Conservation (phyloP, 2,113 vertebrate species). For the Coreoperca whiteheadi region DNA sequence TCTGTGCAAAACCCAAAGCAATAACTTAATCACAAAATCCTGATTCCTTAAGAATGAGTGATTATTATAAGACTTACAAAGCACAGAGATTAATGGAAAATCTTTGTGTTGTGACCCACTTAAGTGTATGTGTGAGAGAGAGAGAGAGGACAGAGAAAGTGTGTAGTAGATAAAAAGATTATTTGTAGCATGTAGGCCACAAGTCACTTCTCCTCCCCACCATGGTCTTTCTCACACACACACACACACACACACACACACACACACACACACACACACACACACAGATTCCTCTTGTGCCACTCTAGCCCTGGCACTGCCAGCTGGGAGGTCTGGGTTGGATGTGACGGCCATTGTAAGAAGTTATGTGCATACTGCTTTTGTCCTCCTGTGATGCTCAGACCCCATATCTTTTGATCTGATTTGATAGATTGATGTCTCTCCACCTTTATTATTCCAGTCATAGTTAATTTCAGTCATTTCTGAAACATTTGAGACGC, state of each 20-base stretch:
- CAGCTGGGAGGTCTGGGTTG: slow-evolving; percentile 64
- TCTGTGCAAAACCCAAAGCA: slow-evolving; percentile 16
- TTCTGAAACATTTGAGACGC: neutral
- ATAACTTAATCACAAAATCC: slow-evolving; percentile 58
- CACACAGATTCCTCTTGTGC: slow-evolving; percentile 59
- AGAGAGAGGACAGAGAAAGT: slow-evolving; percentile 13
- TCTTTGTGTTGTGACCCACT: slow-evolving; percentile 60
- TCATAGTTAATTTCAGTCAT: neutral
- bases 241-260: slow-evolving; percentile 51
- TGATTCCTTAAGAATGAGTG: slow-evolving; percentile 62
- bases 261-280: slow-evolving; percentile 50
- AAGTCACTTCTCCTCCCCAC: slow-evolving; percentile 42
- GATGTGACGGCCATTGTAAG: slow-evolving; percentile 64
- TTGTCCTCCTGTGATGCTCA: slow-evolving; percentile 2
- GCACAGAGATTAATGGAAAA: slow-evolving; percentile 62
- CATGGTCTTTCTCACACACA: slow-evolving; percentile 37
- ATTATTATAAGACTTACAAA: slow-evolving; percentile 43
- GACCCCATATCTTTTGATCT: neutral
- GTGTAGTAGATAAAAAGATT: slow-evolving; percentile 59
- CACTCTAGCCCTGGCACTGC: slow-evolving; percentile 67
- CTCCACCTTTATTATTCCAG: neutral
- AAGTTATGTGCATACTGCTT: slow-evolving; percentile 18
- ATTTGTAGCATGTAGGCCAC: slow-evolving; percentile 66
- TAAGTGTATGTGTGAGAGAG: slow-evolving; percentile 37
- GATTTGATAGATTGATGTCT: neutral